Conservation (phyloP, 2,888 invertebrate genomes). For the Mongoloraphidia duomilia region DNA sequence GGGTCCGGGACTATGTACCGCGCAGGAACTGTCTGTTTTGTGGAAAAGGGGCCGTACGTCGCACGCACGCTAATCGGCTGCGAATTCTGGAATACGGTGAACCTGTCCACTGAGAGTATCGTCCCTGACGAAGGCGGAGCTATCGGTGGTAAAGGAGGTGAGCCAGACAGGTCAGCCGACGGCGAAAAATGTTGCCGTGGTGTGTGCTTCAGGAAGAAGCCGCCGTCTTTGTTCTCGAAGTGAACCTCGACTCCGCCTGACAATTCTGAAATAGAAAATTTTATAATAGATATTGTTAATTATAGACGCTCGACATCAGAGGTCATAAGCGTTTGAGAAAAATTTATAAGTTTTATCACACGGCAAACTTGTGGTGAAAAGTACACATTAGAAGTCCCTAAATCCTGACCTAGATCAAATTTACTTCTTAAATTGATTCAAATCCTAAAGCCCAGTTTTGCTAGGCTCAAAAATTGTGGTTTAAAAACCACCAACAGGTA, state of each 20-base stretch:
- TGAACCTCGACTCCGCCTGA: conserved; percentile 70
- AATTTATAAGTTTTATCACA: too few species aligned
- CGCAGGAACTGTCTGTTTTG: conserved; percentile 86
- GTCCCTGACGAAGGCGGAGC: conserved; percentile 38
- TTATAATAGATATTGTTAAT: too few species aligned
- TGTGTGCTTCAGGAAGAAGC: conserved; percentile 76
- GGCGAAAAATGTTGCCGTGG: conserved; percentile 52
- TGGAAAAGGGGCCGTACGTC: conserved; percentile 88
- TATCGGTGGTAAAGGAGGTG: conserved; percentile 25
- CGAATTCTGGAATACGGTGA: conserved; percentile 82
- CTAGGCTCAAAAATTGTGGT: too few species aligned
- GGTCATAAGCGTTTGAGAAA: too few species aligned
- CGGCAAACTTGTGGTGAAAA: too few species aligned
- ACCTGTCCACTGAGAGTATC: conserved; percentile 69
- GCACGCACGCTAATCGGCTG: conserved; percentile 84
- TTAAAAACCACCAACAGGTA: too few species aligned
- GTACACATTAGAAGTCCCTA: too few species aligned
- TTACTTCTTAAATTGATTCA: too few species aligned
- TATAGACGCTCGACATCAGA: too few species aligned
- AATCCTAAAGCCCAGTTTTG: too few species aligned
- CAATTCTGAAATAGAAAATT: conserved; percentile 43
- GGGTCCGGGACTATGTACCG: conserved; percentile 78
- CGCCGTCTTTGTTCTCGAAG: conserved; percentile 83
- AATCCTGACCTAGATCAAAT: too few species aligned
- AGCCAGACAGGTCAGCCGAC: conserved; percentile 21